Evolutionary conservation across 1,140 invertebrate genomes (phyloP), one percentile per base, ranked within the genome.

Genomic region (Frieseomelitta varia): DNA sequence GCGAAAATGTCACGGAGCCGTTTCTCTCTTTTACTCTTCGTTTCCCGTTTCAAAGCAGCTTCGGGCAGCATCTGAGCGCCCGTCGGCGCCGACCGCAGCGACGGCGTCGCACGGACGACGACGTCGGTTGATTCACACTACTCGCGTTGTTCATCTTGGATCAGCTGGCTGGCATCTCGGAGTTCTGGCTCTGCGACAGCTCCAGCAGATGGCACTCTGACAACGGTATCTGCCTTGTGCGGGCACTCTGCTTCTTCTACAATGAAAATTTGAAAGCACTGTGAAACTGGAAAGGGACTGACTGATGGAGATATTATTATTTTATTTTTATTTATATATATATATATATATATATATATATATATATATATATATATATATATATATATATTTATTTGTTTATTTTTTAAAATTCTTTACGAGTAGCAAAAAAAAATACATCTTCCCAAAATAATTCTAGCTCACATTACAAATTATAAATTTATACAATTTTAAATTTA

Each of bases 181-280:
- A 92, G 80, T 90, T 92, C 82, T 94, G 93, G 81, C 88, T 94
- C 91, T 96, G 95, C 84, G 95, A 94, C 90, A 96, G 92, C 90
- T 95, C 95, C 92, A 97, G 94, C 91, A 97, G 94, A 93, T 97
- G 96, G 80, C 93, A 92, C 90, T 97, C 97, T 78, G 97, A 96
- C 84, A 97, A 95, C 55, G 97, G 96, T 80, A 98, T 96, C 55
- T 97, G 96, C 85, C 96, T 95, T 74, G 96, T 96, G 73, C 97
- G 95, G n/a, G 97, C 96, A 79, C 96, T 96, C 90, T 97, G 96
- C 90, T 97, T 97, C 95, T 97, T 97, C 96, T 97, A 94, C 6
- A 27, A 30, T 81, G 12, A 0, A 63, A 72, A 53, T 2, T 12
- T 39, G 0, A 39, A 34, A 63, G 61, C 14, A 69, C 73, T 34